Percentiles rank a stretch among this genome's conserved stretches.
Evolutionary conservation across 2,888 invertebrate genomes (phyloP).

Genomic region (Pimpla rufipes): DNA sequence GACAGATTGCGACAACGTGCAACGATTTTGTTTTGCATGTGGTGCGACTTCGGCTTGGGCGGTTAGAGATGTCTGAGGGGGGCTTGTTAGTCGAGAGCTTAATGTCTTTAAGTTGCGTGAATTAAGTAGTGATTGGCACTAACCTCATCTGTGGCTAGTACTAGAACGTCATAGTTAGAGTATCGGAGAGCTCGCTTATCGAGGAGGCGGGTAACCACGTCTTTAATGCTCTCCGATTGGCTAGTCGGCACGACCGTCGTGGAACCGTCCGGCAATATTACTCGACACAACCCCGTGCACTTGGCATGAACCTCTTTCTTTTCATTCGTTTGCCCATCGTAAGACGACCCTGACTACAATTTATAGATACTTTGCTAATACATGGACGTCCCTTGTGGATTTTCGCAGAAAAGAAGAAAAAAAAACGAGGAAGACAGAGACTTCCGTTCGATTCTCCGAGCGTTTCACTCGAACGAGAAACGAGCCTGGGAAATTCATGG

Average conservation of each 20-base stretch:
- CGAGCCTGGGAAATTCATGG: neutral
- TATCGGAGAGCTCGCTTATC: constrained; percentile 93
- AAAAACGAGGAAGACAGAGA: constrained; percentile 28
- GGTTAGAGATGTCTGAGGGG: constrained; percentile 28
- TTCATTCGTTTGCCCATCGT: constrained; percentile 84
- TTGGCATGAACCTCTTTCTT: constrained; percentile 84
- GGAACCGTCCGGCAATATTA: constrained; percentile 95
- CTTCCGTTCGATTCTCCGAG: constrained; percentile 47
- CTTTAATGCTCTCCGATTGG: constrained; percentile 91
- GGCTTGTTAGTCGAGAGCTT: constrained; percentile 67
- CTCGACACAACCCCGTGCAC: constrained; percentile 89
- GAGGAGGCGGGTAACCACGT: constrained; percentile 92
- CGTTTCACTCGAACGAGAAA: constrained; percentile 58
- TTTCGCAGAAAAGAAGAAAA: constrained; percentile 53
- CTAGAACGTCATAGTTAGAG: constrained; percentile 93
- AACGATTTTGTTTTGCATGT: constrained; percentile 17
- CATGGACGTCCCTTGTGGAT: constrained; percentile 62
- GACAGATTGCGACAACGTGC: constrained; percentile 31
- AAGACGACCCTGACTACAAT: constrained; percentile 85
- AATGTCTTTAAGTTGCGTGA: constrained; percentile 49
- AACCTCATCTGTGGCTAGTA: constrained; percentile 86
- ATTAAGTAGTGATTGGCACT: constrained; percentile 74
- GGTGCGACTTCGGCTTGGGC: constrained; percentile 31
- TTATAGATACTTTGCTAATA: constrained; percentile 70
- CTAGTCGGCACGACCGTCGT: constrained; percentile 96